A percentile compares a stretch with the other conserved stretches of the same genome.
Evolutionary conservation across 30 jellyfish, hydroid and myxozoan genomes (phyloP).

Genomic region (Chironex yamaguchii): DNA sequence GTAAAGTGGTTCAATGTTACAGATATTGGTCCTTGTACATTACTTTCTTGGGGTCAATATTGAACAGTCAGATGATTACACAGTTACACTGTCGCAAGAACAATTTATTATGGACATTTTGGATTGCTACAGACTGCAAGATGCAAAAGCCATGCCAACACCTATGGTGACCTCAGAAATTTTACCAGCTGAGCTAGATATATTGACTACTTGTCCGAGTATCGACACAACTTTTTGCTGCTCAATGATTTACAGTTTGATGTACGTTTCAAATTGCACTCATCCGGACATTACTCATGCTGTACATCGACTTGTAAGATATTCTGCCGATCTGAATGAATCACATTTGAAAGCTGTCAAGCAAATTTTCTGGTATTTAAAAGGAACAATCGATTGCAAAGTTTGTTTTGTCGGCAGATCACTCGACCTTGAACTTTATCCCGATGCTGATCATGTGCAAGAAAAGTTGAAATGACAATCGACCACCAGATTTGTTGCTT

Average conservation of each 20-base stretch:
- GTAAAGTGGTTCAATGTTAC: neutral
- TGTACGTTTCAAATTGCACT: slow-evolving; percentile 4
- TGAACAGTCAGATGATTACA: neutral
- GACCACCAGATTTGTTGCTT: neutral
- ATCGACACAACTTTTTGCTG: neutral
- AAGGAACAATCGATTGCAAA: neutral
- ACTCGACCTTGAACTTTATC: neutral
- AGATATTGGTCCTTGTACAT: neutral
- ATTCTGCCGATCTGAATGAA: neutral
- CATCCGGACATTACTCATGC: slow-evolving; percentile 31
- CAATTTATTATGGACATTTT: neutral
- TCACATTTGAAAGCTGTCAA: neutral
- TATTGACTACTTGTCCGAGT: neutral
- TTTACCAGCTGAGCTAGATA: neutral
- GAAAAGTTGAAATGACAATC: neutral
- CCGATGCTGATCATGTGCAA: neutral
- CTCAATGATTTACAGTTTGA: neutral
- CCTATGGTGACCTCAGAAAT: slow-evolving; percentile 6
- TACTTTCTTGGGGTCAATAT: neutral
- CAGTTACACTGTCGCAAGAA: neutral
- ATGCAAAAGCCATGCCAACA: neutral
- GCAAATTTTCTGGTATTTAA: neutral
- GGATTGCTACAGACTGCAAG: slow-evolving; percentile 4
- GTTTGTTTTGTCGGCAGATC: neutral
- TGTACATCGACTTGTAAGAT: neutral